These are phyloP conservation scores for Chloebia gouldiae DNA, from an alignment of 2,113 vertebrate species.

Conservation along the genomic window DNA sequence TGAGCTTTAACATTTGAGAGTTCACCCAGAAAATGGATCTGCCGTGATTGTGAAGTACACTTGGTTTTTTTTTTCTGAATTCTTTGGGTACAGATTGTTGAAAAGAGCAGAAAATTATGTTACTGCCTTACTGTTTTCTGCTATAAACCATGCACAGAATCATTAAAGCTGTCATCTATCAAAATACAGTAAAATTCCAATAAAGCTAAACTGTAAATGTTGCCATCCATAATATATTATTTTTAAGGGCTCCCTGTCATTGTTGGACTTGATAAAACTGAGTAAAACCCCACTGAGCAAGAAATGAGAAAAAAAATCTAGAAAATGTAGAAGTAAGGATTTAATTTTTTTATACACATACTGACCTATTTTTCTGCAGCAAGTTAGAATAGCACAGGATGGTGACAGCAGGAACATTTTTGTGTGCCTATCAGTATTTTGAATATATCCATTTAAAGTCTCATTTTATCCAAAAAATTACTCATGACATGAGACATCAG, in stretches of 20 bases:
- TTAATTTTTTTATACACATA: not conserved
- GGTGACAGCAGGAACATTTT: not conserved
- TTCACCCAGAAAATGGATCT: constrained; percentile 64
- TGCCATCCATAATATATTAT: constrained; percentile 7
- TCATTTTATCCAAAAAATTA: not conserved
- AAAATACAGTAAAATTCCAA: constrained; percentile 30
- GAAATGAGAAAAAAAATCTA: not conserved
- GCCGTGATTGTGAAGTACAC: constrained; percentile 22
- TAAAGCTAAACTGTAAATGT: constrained; percentile 17
- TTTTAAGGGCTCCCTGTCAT: not conserved
- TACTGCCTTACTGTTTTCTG: not conserved
- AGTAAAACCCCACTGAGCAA: not conserved
- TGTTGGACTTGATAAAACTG: constrained; percentile 24
- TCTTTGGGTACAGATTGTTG: not conserved
- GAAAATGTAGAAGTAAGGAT: not conserved
- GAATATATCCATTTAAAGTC: not conserved
- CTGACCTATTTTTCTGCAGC: not conserved
- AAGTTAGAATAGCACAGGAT: not conserved
- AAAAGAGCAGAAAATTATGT: constrained; percentile 4
- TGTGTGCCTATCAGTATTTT: not conserved
- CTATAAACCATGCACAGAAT: constrained; percentile 6
- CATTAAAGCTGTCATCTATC: constrained; percentile 44
- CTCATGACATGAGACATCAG: not conserved
- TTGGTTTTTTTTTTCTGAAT: constrained; percentile 39
- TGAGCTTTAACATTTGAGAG: constrained; percentile 43